Conservation (phyloP, 2,797 vertebrate species). For the Sebastes miniatus region DNA sequence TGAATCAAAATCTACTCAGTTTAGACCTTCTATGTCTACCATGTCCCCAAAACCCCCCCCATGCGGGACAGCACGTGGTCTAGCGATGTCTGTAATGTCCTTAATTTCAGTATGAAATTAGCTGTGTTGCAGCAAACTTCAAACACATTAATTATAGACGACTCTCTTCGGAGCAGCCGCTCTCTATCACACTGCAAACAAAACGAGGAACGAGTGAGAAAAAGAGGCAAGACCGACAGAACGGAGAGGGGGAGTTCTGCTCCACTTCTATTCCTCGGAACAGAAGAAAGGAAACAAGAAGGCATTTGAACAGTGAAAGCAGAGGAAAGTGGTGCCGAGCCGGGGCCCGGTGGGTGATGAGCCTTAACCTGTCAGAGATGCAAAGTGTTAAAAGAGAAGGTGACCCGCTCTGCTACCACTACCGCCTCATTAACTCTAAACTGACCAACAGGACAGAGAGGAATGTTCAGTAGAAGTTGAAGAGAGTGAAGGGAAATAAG, state of each 20-base stretch:
- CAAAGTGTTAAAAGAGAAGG: slow-evolving; percentile 29
- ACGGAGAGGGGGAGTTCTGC: slow-evolving; percentile 14
- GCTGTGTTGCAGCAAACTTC: slow-evolving; percentile 70
- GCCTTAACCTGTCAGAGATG: slow-evolving; percentile 41
- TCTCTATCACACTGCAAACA: slow-evolving; percentile 60
- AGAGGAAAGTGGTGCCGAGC: slow-evolving; percentile 37
- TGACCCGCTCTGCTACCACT: slow-evolving; percentile 7
- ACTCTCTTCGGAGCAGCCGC: slow-evolving; percentile 54
- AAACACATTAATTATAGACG: slow-evolving; percentile 78
- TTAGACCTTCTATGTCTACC: slow-evolving; percentile 17
- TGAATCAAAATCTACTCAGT: slow-evolving; percentile 41
- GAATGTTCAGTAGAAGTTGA: slow-evolving; percentile 7
- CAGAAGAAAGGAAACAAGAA: slow-evolving; percentile 20
- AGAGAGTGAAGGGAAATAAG: slow-evolving; percentile 30
- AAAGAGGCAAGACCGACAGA: slow-evolving; percentile 13
- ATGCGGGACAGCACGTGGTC: slow-evolving; percentile 48
- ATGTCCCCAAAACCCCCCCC: slow-evolving; percentile 34
- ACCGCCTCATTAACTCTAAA: slow-evolving; percentile 42
- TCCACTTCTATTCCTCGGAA: slow-evolving; percentile 37
- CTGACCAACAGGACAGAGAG: slow-evolving; percentile 39
- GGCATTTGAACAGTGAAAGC: slow-evolving; percentile 34
- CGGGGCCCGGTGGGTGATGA: slow-evolving; percentile 29
- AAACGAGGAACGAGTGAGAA: slow-evolving; percentile 39
- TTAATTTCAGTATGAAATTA: slow-evolving; percentile 74
- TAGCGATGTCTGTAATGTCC: slow-evolving; percentile 54